A percentile compares a stretch with the other conserved stretches of the same genome.
Evolutionary conservation across 2,113 vertebrate species (phyloP).

Genomic region (Hemibagrus wyckioides): DNA sequence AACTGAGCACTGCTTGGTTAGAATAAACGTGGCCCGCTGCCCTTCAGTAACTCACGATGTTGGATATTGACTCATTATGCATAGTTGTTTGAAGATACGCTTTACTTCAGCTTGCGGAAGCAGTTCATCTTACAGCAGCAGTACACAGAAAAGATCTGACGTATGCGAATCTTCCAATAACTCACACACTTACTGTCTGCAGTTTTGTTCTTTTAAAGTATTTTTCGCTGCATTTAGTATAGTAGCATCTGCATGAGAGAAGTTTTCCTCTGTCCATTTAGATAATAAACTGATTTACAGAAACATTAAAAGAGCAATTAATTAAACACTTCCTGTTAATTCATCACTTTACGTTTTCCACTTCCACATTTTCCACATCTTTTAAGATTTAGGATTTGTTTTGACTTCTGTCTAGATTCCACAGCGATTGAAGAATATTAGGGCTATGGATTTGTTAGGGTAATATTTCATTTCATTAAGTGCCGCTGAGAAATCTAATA

Average conservation of each 20-base stretch:
- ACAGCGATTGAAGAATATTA: conserved; percentile 11
- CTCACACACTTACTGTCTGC: not conserved
- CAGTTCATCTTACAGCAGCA: not conserved
- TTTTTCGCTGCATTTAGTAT: not conserved
- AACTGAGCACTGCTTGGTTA: not conserved
- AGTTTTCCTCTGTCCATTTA: not conserved
- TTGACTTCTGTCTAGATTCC: not conserved
- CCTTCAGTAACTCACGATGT: not conserved
- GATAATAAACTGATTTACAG: not conserved
- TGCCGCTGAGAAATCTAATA: not conserved
- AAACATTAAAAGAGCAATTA: not conserved
- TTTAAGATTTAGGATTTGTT: conserved; percentile 19
- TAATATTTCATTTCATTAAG: conserved; percentile 29
- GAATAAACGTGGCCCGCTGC: not conserved
- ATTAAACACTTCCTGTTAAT: not conserved
- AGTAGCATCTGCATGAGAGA: not conserved
- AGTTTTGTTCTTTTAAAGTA: not conserved
- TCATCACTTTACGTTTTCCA: conserved; percentile 7
- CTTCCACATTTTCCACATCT: not conserved
- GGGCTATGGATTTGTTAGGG: not conserved
- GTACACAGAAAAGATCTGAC: not conserved
- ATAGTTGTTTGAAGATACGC: not conserved
- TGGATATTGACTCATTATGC: conserved; percentile 12
- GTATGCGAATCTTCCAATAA: not conserved
- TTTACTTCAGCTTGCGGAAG: not conserved